A percentile compares a stretch with the other conserved stretches of the same genome.
phyloP scores from a whole-genome alignment of 2,888 invertebrate genomes.

The Seira ritae region DNA sequence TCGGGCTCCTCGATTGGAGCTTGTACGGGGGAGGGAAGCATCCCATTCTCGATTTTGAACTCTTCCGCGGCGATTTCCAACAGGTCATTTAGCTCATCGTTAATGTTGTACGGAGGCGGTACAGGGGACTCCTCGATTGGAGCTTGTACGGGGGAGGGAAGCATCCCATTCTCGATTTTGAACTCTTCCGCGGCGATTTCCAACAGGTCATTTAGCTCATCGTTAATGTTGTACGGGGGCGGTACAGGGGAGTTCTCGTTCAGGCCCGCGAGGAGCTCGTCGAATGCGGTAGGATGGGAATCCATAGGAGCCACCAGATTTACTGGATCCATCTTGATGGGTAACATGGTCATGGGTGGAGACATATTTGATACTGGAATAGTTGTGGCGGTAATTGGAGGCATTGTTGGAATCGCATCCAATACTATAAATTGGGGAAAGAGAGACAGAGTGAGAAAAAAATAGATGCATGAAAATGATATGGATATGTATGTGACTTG shows the following conservation, averaged over 20 bases:
- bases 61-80: constrained; percentile 61
- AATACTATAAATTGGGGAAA: constrained; percentile 57
- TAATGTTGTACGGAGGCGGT: constrained; percentile 47
- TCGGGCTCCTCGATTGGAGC: constrained; percentile 23
- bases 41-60: constrained; percentile 66
- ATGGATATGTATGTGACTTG: too few species aligned
- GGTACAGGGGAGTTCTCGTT: constrained; percentile 28
- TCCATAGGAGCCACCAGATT: constrained; percentile 33
- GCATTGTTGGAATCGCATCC: constrained; percentile 65
- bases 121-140: constrained; percentile 22
- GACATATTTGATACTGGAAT: constrained; percentile 55
- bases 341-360: constrained; percentile 54
- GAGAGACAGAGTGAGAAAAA: not conserved
- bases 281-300: constrained; percentile 31
- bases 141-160: constrained; percentile 41
- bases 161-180: constrained; percentile 62
- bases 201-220: constrained; percentile 55
- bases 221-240: constrained; percentile 51
- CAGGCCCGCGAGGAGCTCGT: constrained; percentile 51
- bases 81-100: constrained; percentile 57
- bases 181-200: constrained; percentile 65
- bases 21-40: constrained; percentile 35
- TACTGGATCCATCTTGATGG: constrained; percentile 28
- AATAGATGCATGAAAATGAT: too few species aligned
- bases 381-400: constrained; percentile 39